Evolutionary conservation across 2,797 vertebrate genomes (phyloP).

Genomic region (Taeniopygia guttata): DNA sequence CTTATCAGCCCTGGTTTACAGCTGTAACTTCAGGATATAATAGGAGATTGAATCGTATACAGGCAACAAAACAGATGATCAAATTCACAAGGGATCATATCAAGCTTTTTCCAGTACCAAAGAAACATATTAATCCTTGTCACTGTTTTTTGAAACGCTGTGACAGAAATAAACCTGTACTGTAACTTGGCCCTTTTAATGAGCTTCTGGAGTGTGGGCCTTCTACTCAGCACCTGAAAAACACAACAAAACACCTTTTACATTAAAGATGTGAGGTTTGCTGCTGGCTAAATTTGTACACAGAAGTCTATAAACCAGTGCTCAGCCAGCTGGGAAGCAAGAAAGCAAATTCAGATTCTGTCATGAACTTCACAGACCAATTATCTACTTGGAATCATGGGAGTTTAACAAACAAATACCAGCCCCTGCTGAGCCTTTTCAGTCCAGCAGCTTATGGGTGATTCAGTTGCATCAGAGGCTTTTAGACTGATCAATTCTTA

Average conservation of each 20-base stretch:
- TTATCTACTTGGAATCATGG: constrained; percentile 96
- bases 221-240: constrained; percentile 85
- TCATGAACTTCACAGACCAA: constrained; percentile 91
- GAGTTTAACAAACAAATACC: constrained; percentile 95
- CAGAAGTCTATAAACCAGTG: constrained; percentile 86
- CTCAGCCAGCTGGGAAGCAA: constrained; percentile 86
- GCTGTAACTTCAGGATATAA: constrained; percentile 81
- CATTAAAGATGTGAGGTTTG: constrained; percentile 85
- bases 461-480: constrained; percentile 86
- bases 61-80: constrained; percentile 82
- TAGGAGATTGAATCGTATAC: constrained; percentile 78
- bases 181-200: constrained; percentile 86
- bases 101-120: constrained; percentile 81
- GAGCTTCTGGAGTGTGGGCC: constrained; percentile 82
- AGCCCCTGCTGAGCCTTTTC: constrained; percentile 87
- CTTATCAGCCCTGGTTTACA: constrained; percentile 76
- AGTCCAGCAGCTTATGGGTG: constrained; percentile 83
- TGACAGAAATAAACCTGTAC: constrained; percentile 86
- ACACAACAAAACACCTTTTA: constrained; percentile 88
- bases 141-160: constrained; percentile 83
- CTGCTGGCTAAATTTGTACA: constrained; percentile 87
- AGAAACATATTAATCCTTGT: constrained; percentile 84
- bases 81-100: constrained; percentile 82
- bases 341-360: constrained; percentile 87
- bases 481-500: constrained; percentile 90